Base-by-base conservation (phyloP, 2,888 invertebrate species). In the Tricholauxania praeusta region DNA sequence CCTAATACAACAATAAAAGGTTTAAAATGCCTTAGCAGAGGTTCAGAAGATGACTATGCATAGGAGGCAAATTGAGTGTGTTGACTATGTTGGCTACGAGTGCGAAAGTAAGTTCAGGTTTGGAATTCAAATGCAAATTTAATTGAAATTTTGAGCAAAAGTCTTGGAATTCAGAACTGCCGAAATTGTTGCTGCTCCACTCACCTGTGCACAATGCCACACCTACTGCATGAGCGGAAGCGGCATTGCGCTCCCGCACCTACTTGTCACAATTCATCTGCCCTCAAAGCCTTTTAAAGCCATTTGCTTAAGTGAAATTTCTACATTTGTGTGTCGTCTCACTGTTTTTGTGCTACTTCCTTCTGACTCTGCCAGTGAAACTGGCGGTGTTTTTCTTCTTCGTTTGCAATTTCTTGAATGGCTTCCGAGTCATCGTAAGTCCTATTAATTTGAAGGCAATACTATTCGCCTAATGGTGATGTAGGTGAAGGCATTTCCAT, bases 401-500 rank as follows among this genome's bases (percentile, higher is more conserved):
- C 51, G 59, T n/a, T 55, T 32, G 28, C 55, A 19, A 52, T 39
- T 67, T 53, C 59, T 51, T 15, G 59, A 22, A 55, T 10, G 53
- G 49, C 47, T 59, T 59, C 57, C 60, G 47, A 53, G 64, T 32
- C 62, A 71, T 47, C 39, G 39, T 39, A 48, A 63, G 22, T 66
- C 59, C 72, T 72, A 72, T 72, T 72, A 72, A 65, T 72, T 72
- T 59, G 51, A 39, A 63, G 55, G 70, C 70, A 63, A 70, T 70
- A 57, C 68, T 17, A 57, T 47, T 59, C 32, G 12, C 19, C 49
- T 72, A 72, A 76, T 72, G 72, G 68, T 78, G 74, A 78, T 79
- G 76, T 80, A 78, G 79, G 80, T 80, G 78, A 79, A 79, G 79
- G 81, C 76, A 80, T 79, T 81, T 79, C 79, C 80, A 79, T 81